phyloP scores from a whole-genome alignment of 2,888 invertebrate species.

The Dicranocentrus wangi region DNA sequence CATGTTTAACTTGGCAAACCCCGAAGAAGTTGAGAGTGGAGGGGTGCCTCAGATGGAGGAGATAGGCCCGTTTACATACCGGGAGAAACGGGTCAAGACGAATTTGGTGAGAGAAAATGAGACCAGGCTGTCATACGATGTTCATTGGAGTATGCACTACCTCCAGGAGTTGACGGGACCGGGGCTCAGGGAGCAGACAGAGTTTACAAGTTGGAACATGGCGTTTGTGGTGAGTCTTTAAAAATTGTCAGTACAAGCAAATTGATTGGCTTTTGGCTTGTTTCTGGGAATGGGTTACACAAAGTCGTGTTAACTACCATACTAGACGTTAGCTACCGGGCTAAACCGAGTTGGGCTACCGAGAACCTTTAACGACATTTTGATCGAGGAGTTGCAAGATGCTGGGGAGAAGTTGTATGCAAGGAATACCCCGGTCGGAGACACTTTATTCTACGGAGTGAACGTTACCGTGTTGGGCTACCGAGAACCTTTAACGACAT shows the following conservation, averaged over 20 bases:
- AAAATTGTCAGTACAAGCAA: no score
- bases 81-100: slow-evolving; percentile 36
- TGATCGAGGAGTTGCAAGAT: neutral
- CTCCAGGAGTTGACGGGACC: slow-evolving; percentile 39
- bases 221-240: slow-evolving; percentile 35
- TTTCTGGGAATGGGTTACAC: no score
- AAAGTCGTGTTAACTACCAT: no score
- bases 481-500: slow-evolving; percentile 47
- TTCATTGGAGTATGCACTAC: slow-evolving; percentile 51
- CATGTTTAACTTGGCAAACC: slow-evolving; percentile 24
- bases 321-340: no score
- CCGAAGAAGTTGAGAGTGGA: slow-evolving; percentile 25
- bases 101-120: slow-evolving; percentile 30
- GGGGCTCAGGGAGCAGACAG: slow-evolving; percentile 24
- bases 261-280: no score
- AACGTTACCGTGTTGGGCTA: slow-evolving; percentile 23
- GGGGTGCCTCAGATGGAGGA: slow-evolving; percentile 24
- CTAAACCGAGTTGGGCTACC: slow-evolving; percentile 15
- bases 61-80: slow-evolving; percentile 48
- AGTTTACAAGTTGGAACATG: slow-evolving; percentile 19
- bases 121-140: slow-evolving; percentile 23
- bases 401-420: slow-evolving; percentile 29
- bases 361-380: slow-evolving; percentile 41
- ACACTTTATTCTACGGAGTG: slow-evolving; percentile 34
- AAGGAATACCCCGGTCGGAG: slow-evolving; percentile 25